Evolutionary conservation across 2,113 vertebrate genomes (phyloP).

Genomic region (Hiodon tergisus): DNA sequence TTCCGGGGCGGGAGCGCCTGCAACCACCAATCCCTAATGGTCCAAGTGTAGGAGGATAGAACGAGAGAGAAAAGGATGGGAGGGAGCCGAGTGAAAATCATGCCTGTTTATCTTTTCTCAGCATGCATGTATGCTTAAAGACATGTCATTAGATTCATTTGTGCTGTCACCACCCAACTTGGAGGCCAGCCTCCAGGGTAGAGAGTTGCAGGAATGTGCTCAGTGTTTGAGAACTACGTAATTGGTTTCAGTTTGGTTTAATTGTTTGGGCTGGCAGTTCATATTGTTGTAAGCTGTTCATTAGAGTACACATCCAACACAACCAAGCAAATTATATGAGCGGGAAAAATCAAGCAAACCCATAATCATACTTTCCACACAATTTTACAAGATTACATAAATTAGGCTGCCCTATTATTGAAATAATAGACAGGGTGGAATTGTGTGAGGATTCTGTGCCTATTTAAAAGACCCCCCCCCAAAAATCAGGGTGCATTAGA

Average conservation of each 20-base stretch:
- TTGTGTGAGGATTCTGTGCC: conserved; percentile 49
- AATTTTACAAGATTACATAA: conserved; percentile 69
- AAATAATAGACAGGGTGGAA: conserved; percentile 51
- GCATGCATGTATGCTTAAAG: conserved; percentile 55
- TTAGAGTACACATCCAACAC: conserved; percentile 67
- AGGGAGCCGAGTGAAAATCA: conserved; percentile 47
- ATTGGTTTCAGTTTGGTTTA: conserved; percentile 71
- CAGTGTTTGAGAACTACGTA: conserved; percentile 55
- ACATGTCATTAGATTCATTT: conserved; percentile 60
- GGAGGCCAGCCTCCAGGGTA: conserved; percentile 44
- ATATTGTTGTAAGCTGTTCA: conserved; percentile 69
- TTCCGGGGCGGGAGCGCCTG: conserved; percentile 54
- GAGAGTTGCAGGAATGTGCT: conserved; percentile 58
- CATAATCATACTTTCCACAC: conserved; percentile 65
- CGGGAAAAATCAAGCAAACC: conserved; percentile 46
- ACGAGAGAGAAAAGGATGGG: conserved; percentile 23
- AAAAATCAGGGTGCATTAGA: conserved; percentile 29
- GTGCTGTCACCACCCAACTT: conserved; percentile 51
- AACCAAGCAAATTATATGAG: conserved; percentile 61
- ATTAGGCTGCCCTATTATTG: conserved; percentile 60
- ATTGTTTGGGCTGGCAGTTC: conserved; percentile 72
- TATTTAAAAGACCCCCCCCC: conserved; percentile 53
- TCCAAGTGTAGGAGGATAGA: conserved; percentile 57
- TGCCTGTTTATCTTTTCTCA: conserved; percentile 66
- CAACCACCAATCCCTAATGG: conserved; percentile 65